Base-by-base conservation (phyloP, 1,140 invertebrate genomes). In the Drosophila saltans region DNA sequence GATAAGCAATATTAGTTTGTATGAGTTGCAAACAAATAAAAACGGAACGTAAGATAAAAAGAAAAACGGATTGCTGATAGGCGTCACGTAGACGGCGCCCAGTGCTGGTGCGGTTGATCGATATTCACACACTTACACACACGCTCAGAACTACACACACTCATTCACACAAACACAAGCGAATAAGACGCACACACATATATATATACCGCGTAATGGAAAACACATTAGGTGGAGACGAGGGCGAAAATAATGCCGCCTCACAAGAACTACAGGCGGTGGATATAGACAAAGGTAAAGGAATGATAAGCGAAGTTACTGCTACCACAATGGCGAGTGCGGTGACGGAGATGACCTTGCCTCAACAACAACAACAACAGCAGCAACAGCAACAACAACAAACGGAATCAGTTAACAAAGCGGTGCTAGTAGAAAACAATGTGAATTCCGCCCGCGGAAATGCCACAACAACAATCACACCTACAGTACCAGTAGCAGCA, bases 81-180 rank as follows among this genome's bases (percentile, higher is more conserved):
- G 82, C 83, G 84, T 88, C 83, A 88, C 83, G 83, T 88, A 88
- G 84, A 78, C 81, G 78, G 68, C 76, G 76, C 45, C 48, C 3
- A 16, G 41, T 43, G 41, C 41, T 24, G 24, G 62, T 65, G 62
- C 62, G 71, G 57, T 80, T 67, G 76, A 88, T 88, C 83, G 77
- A 88, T 88, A 88, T 83, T 89, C 84, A 77, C 74, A 72, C 65
- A 72, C 65, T 57, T 65, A 76, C 69, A 66, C 63, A 64, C 52
- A 66, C 41, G 33, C 33, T 36, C 33, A 64, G 9, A 71, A 72
- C 16, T 16, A 16, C 39, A 72, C 67, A 66, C 52, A 63, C 69
- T 48, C 66, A 77, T 48, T 52, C 45, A 70, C 61, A 72, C 63
- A 70, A 62, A 26, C 48, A 45, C 36, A 48, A 58, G 24, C 11